Base-by-base conservation (phyloP, 2,888 invertebrate genomes). In the Hirtodrosophila trivittata region DNA sequence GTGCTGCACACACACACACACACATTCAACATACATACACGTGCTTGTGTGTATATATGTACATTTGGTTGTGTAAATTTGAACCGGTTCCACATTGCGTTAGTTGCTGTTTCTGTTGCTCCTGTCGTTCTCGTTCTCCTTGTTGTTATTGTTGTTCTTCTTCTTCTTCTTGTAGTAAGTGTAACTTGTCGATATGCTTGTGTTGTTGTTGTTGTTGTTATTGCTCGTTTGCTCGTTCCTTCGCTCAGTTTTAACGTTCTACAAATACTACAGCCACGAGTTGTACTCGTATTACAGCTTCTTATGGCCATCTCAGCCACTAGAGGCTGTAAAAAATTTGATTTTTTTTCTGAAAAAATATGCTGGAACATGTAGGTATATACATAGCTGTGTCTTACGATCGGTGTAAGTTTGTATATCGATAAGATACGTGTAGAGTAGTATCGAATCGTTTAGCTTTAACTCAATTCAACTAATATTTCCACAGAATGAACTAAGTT, bases 231-330 rank as follows among this genome's bases (percentile, higher is more conserved):
- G 10, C 28, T 54, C 21, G 12, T 32, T 52, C 49, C 47, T 52
- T 59, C 46, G 74, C 8, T 28, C 37, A 13, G 30, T 38, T 16
- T 33, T 38, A 47, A 46, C 83, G 84, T 84, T 86, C 74, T 86
- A 86, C 77, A 85, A 78, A 86, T 86, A 78, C 84, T 78, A 78
- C 77, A 60, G 64, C 65, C 81, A 73, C 46, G 60, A 81, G 87
- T 81, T 86, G 85, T 78, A 81, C 85, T 81, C 85, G 85, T 78
- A 81, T 55, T 86, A 78, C 78, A 78, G 86, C 87, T 84, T 78
- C 87, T 84, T 80, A 63, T 73, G 39, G 39, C 56, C 68, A 52
- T 56, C 41, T 32, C 45, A 25, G 49, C 38, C 56, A 18, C 18
- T 56, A 49, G 73, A 71, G 60, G 59, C 67, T 66, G 60, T 63